Percentiles rank a stretch among this genome's conserved stretches.
phyloP scores from a whole-genome alignment of 2,888 invertebrate genomes.

The Andrena praecox region DNA sequence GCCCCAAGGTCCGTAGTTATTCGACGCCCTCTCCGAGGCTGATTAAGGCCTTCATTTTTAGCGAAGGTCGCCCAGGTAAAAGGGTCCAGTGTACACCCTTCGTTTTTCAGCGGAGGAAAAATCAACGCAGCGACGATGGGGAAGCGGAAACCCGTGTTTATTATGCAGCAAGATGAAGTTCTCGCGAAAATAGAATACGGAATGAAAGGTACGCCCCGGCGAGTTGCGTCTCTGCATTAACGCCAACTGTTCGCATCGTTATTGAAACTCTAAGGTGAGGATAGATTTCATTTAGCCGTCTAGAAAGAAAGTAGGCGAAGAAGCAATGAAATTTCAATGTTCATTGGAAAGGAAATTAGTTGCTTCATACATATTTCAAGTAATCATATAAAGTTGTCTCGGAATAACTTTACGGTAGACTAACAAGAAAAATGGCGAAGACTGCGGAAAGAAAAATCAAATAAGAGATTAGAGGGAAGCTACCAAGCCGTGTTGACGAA shows the following conservation, averaged over 20 bases:
- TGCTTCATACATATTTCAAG: too few relatives aligned
- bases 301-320: too few relatives aligned
- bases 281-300: neutral
- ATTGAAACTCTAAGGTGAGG: constrained; percentile 36
- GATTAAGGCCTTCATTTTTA: constrained; percentile 68
- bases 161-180: constrained; percentile 50
- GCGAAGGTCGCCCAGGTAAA: constrained; percentile 37
- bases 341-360: too few relatives aligned
- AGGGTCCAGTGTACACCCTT: constrained; percentile 14
- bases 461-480: constrained; percentile 28
- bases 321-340: too few relatives aligned
- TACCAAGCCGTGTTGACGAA: constrained; percentile 38
- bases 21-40: constrained; percentile 48
- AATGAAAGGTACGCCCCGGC: constrained; percentile 33
- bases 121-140: constrained; percentile 15
- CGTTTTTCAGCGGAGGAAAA: neutral
- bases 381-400: too few relatives aligned
- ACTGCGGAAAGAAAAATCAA: constrained; percentile 20
- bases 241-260: constrained; percentile 16
- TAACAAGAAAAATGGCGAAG: neutral
- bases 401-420: neutral
- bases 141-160: constrained; percentile 41
- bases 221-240: constrained; percentile 17
- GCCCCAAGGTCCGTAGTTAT: constrained; percentile 39
- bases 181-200: constrained; percentile 46